Conservation (phyloP, 2,113 vertebrate genomes). For the Scolopax mira region DNA sequence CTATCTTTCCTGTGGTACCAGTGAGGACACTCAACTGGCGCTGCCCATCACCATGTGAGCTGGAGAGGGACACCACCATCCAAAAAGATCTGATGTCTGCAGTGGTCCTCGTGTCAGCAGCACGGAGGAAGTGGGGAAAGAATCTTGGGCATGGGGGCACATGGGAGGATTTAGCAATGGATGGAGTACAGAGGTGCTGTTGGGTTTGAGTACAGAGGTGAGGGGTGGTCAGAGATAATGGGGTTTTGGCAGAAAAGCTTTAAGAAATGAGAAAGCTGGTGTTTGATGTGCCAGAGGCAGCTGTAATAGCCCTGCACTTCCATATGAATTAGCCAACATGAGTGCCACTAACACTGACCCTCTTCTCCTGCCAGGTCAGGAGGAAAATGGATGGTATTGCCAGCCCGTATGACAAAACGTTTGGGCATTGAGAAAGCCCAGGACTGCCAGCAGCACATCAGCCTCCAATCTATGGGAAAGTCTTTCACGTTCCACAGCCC, state of each 20-base stretch:
- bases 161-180: too few species aligned
- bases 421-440: not conserved
- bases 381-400: not conserved
- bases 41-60: not conserved
- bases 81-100: not conserved
- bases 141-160: not conserved
- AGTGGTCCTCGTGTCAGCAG: not conserved
- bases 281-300: not conserved
- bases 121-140: not conserved
- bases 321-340: not conserved
- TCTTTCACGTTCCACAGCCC: not conserved
- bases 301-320: not conserved
- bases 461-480: not conserved
- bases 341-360: not conserved
- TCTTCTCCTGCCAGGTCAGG: conserved; percentile 16
- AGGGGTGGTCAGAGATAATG: not conserved
- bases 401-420: not conserved
- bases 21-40: not conserved
- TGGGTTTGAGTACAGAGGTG: not conserved
- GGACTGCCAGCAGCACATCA: not conserved
- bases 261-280: not conserved
- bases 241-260: not conserved
- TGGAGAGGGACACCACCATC: not conserved
- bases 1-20: not conserved
- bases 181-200: not conserved